Evolutionary conservation across 1,140 invertebrate genomes (phyloP), one percentile per base, ranked within the genome.

Genomic region (Diabrotica undecimpunctata): DNA sequence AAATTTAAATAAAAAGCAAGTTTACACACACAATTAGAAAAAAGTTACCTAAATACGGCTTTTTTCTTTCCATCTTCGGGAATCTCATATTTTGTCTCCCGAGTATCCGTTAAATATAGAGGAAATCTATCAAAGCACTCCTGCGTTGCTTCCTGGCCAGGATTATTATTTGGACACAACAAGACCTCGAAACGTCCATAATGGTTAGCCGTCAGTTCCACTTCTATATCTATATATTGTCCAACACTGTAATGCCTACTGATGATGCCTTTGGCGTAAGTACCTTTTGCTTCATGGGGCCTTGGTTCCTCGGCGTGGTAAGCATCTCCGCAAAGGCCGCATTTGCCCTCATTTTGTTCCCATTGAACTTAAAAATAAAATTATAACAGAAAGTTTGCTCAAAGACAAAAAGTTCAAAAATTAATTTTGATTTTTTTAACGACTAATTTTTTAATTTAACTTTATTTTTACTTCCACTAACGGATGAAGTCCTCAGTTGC

Each of bases 201-300:
- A 79, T 96, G 95, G 78, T 96, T 96, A 0, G 94, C 91, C 0
- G 94, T 97, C 9, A 97, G 78, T 73, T 96, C 92, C 7, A 96
- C 82, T 80, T 92, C 91, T 0, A 95, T 84, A 58, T 92, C 89
- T 50, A 95, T 91, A 78, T 88, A 87, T 84, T 94, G 90, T 41
- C 94, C 94, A 5, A 88, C 85, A 14, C 86, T 87, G 78, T 95
- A 96, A 66, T 88, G 88, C 36, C 88, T 81, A 0, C 87, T 87
- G 41, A 95, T 91, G 52, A 94, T 91, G 5, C 92, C 93, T 77
- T 91, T 92, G 9, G 89, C 92, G 71, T 85, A 96, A 73, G 88
- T 84, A 5, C 94, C 94, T 4, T 94, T 93, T 0, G 90, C 90
- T 81, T 97, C 95, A 74, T 97, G 93, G 0, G 89, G 88, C 38